Evolutionary conservation across 2,888 invertebrate genomes (phyloP).

Genomic region (Podotricha telesiphe): DNA sequence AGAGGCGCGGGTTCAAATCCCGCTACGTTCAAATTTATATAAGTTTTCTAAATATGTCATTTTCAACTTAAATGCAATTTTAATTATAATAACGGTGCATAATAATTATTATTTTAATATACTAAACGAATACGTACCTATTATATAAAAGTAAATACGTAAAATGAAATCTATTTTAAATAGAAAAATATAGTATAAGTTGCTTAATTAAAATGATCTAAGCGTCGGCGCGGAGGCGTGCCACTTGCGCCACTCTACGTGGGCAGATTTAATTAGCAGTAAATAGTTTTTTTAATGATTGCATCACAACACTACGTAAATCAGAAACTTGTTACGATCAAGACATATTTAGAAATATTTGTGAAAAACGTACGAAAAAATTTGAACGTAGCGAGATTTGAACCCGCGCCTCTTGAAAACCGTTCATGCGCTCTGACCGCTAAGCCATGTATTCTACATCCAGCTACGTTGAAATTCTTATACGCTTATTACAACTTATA

Average conservation of each 20-base stretch:
- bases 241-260: constrained; percentile 72
- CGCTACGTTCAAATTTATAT: no score
- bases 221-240: constrained; percentile 66
- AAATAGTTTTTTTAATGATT: constrained; percentile 73
- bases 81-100: not conserved
- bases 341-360: no score
- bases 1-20: no score
- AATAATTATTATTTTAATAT: not conserved
- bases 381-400: no score
- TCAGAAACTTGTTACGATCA: constrained; percentile 30
- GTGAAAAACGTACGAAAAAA: no score
- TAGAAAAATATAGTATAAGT: constrained; percentile 54
- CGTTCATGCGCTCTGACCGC: no score
- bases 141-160: constrained; percentile 15
- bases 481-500: no score
- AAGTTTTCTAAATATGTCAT: no score
- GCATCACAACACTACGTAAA: constrained; percentile 56
- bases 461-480: no score
- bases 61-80: not conserved
- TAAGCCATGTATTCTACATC: no score
- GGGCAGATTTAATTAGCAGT: constrained; percentile 81
- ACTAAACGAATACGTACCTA: not conserved
- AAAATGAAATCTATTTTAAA: constrained; percentile 17
- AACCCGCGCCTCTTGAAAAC: no score
- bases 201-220: constrained; percentile 64